Conservation (phyloP, 2,888 invertebrate species). For the Drymonia ruficornis region DNA sequence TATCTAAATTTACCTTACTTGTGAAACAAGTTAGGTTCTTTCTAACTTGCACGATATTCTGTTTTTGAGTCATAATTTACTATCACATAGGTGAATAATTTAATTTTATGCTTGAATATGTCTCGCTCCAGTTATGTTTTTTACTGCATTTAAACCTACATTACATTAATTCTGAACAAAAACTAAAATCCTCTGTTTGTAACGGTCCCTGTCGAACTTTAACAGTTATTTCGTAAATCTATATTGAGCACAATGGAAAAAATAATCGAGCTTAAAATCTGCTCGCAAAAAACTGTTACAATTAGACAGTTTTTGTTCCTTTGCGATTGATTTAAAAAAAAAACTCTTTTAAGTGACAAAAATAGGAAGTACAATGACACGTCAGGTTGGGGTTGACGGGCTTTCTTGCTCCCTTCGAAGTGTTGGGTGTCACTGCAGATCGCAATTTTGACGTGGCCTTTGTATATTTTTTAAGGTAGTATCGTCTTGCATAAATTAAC, state of each 20-base stretch:
- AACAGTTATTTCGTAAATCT: constrained; percentile 46
- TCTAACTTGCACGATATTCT: too few species aligned
- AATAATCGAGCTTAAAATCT: constrained; percentile 82
- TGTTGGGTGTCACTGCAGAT: constrained; percentile 77
- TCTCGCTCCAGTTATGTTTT: background rate
- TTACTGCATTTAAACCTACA: background rate
- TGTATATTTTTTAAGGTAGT: constrained; percentile 64
- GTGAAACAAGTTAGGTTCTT: too few species aligned
- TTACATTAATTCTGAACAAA: background rate
- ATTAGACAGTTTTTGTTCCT: constrained; percentile 82
- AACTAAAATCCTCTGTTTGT: constrained; percentile 8
- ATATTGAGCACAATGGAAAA: constrained; percentile 62
- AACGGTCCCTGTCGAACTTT: constrained; percentile 52
- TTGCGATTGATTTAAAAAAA: constrained; percentile 63
- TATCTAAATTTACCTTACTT: too few species aligned
- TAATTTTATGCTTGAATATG: background rate
- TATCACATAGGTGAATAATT: too few species aligned
- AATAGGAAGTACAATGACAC: constrained; percentile 78
- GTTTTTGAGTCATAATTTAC: too few species aligned
- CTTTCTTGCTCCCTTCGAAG: constrained; percentile 66
- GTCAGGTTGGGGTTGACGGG: constrained; percentile 76
- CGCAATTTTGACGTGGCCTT: constrained; percentile 77
- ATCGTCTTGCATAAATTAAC: constrained; percentile 83
- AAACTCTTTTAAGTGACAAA: constrained; percentile 77
- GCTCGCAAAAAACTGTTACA: constrained; percentile 79